phyloP scores from a whole-genome alignment of 2,888 invertebrate species.

The Cyclophora punctaria region DNA sequence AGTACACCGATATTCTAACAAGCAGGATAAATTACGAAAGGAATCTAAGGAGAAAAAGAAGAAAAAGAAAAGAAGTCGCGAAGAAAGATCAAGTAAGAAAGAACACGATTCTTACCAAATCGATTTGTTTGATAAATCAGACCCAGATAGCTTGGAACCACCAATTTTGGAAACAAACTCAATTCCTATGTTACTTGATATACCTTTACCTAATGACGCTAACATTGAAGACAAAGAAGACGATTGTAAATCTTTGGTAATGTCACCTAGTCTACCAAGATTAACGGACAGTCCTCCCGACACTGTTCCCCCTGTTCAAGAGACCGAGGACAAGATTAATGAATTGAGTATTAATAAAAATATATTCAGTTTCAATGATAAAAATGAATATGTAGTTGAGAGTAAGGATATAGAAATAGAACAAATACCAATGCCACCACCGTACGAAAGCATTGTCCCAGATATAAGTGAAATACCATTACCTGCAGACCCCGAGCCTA shows the following conservation, averaged over 20 bases:
- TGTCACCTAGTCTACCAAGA: conserved; percentile 78
- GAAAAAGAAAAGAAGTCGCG: conserved; percentile 88
- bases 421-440: conserved; percentile 61
- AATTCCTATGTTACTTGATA: conserved; percentile 49
- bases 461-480: conserved; percentile 66
- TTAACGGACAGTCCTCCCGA: conserved; percentile 78
- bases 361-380: conserved; percentile 26
- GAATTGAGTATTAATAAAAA: conserved; percentile 14
- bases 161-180: conserved; percentile 35
- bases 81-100: conserved; percentile 81
- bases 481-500: conserved; percentile 44
- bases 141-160: conserved; percentile 29
- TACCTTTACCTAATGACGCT: conserved; percentile 54
- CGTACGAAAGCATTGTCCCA: conserved; percentile 49
- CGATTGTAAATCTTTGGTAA: conserved; percentile 49
- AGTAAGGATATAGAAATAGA: conserved; percentile 48
- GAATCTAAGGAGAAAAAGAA: conserved; percentile 87
- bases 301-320: conserved; percentile 30
- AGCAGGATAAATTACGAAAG: conserved; percentile 60
- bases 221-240: conserved; percentile 45
- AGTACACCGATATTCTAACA: conserved; percentile 21
- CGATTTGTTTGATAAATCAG: conserved; percentile 56
- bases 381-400: conserved; percentile 36
- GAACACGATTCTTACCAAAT: conserved; percentile 80
- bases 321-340: conserved; percentile 27